Evolutionary conservation across 2,888 invertebrate genomes (phyloP).

Genomic region (Coenonympha arcania): DNA sequence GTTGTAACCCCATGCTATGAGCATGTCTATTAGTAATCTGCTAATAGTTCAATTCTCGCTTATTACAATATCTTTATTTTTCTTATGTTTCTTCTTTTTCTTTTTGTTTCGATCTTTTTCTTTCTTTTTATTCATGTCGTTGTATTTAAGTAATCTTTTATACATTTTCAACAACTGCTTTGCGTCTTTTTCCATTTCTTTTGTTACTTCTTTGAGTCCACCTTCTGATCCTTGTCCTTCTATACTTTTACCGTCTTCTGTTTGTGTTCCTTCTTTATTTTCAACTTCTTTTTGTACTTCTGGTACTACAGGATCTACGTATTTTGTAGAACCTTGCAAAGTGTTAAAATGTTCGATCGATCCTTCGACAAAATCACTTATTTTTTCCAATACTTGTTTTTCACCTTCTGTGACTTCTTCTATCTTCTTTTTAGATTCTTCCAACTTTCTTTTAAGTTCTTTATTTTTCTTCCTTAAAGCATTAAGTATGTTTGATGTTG

Average conservation of each 20-base stretch:
- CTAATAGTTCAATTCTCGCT: neutral
- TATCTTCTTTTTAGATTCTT: slow-evolving; percentile 38
- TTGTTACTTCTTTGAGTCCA: slow-evolving; percentile 26
- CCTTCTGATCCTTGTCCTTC: no score
- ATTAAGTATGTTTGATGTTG: slow-evolving; percentile 69
- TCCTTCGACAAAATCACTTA: slow-evolving; percentile 49
- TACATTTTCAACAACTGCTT: slow-evolving; percentile 67
- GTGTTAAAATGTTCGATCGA: slow-evolving; percentile 74
- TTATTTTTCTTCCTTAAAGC: slow-evolving; percentile 76
- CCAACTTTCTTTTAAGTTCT: slow-evolving; percentile 58
- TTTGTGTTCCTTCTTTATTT: slow-evolving; percentile 19
- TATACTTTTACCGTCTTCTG: no score
- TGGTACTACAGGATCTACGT: slow-evolving; percentile 49
- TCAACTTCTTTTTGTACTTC: slow-evolving; percentile 16
- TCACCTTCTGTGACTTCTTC: slow-evolving; percentile 29
- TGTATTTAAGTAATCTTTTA: slow-evolving; percentile 59
- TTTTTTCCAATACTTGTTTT: slow-evolving; percentile 26
- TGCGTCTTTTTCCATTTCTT: slow-evolving; percentile 60
- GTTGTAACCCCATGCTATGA: no score
- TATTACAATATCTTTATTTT: slow-evolving; percentile 24
- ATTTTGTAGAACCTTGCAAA: slow-evolving; percentile 52
- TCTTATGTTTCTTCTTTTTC: slow-evolving; percentile 51
- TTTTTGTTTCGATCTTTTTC: slow-evolving; percentile 49
- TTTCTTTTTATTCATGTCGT: slow-evolving; percentile 46
- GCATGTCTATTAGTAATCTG: no score